Percentiles rank a stretch among this genome's conserved stretches.
Evolutionary conservation across 2,797 vertebrate species (phyloP).

Genomic region (Poliocrania exsul): DNA sequence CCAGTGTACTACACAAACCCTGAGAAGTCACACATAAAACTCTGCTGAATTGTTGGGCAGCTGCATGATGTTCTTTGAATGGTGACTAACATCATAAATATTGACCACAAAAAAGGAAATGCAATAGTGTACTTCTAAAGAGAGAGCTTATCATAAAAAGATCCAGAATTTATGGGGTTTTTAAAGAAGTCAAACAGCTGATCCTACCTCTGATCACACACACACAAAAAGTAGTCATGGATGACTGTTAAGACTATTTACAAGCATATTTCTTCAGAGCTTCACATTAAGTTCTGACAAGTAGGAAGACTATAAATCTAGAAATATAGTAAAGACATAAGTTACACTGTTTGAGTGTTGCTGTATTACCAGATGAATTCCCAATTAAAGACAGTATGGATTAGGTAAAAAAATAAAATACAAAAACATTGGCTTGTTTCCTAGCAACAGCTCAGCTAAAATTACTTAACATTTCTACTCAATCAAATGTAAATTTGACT

Average conservation of each 20-base stretch:
- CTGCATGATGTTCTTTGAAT: slow-evolving; percentile 64
- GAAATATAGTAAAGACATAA: slow-evolving; percentile 54
- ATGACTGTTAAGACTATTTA: background rate
- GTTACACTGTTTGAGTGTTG: slow-evolving; percentile 36
- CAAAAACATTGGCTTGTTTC: slow-evolving; percentile 78
- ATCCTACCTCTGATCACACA: background rate
- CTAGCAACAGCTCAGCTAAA: slow-evolving; percentile 78
- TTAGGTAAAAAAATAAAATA: slow-evolving; percentile 58
- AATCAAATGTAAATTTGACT: slow-evolving; percentile 81
- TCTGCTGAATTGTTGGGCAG: slow-evolving; percentile 58
- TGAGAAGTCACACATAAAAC: slow-evolving; percentile 21
- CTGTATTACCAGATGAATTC: slow-evolving; percentile 38
- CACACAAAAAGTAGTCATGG: background rate
- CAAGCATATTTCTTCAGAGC: background rate
- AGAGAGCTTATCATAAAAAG: slow-evolving; percentile 17
- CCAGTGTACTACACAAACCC: background rate
- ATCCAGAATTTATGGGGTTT: background rate
- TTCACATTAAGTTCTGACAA: slow-evolving; percentile 30
- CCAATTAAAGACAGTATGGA: slow-evolving; percentile 61
- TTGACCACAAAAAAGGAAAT: slow-evolving; percentile 29
- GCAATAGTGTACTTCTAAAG: background rate
- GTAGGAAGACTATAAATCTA: slow-evolving; percentile 43
- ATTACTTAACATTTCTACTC: slow-evolving; percentile 78
- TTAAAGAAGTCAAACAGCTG: background rate
- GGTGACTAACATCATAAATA: slow-evolving; percentile 69